Evolutionary conservation across 2,888 invertebrate genomes (phyloP).

Genomic region (Thera obeliscata): DNA sequence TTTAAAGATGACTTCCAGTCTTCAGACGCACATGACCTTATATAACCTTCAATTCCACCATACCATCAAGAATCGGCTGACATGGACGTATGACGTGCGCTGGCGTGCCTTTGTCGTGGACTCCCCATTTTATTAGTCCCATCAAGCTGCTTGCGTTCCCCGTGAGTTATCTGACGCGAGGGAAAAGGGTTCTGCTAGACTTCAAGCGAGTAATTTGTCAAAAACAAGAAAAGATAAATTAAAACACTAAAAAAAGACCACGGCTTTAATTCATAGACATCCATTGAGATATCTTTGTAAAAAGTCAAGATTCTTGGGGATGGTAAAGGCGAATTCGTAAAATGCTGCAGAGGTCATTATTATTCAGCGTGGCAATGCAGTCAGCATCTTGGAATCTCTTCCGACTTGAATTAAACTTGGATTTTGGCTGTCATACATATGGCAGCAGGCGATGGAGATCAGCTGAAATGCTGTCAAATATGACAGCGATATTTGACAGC

Average conservation of each 20-base stretch:
- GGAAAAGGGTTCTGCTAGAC: conserved; percentile 29
- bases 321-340: no score
- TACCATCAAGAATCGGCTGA: conserved; percentile 21
- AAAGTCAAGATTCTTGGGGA: no score
- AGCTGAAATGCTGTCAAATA: no score
- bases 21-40: background rate
- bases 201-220: conserved; percentile 30
- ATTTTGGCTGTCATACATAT: no score
- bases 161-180: conserved; percentile 56
- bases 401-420: no score
- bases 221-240: background rate
- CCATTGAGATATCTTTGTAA: no score
- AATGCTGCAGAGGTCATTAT: no score
- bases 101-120: conserved; percentile 52
- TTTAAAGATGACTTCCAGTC: background rate
- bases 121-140: conserved; percentile 59
- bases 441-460: no score
- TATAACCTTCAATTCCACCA: conserved; percentile 2
- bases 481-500: no score
- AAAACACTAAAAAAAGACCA: background rate
- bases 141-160: conserved; percentile 54
- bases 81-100: conserved; percentile 42
- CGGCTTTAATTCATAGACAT: no score
- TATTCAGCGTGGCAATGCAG: no score
- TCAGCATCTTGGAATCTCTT: no score